Conservation (phyloP, 2,113 vertebrate genomes). For the Protobothrops flavoviridis region DNA sequence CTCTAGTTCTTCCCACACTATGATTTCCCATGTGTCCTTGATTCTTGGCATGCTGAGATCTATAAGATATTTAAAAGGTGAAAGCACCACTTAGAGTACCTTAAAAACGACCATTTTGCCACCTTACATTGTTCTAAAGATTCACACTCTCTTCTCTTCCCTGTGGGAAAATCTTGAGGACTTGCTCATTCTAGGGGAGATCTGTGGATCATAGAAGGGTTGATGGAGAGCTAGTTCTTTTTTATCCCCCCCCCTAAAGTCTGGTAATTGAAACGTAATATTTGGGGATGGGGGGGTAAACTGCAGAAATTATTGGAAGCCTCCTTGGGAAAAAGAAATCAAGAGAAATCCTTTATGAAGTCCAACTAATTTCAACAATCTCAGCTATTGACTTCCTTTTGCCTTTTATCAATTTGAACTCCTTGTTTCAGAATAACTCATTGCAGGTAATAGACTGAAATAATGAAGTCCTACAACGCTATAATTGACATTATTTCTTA, state of each 20-base stretch:
- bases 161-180: background rate
- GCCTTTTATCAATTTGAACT: conserved; percentile 49
- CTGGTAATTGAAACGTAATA: background rate
- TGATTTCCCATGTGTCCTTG: background rate
- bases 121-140: background rate
- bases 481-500: conserved; percentile 42
- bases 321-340: background rate
- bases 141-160: background rate
- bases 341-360: conserved; percentile 35
- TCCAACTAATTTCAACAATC: conserved; percentile 55
- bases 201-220: background rate
- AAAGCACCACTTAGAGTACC: background rate
- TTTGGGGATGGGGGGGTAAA: background rate
- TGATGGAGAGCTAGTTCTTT: background rate
- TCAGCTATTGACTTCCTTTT: conserved; percentile 49
- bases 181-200: background rate
- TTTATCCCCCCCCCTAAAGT: background rate
- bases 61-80: background rate
- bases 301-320: conserved; percentile 22
- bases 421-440: conserved; percentile 57
- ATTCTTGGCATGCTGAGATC: background rate
- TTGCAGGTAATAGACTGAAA: conserved; percentile 55
- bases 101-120: background rate
- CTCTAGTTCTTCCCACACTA: background rate
- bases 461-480: conserved; percentile 22